phyloP scores from a whole-genome alignment of 2,797 vertebrate genomes.

The Benthosema pterotum region DNA sequence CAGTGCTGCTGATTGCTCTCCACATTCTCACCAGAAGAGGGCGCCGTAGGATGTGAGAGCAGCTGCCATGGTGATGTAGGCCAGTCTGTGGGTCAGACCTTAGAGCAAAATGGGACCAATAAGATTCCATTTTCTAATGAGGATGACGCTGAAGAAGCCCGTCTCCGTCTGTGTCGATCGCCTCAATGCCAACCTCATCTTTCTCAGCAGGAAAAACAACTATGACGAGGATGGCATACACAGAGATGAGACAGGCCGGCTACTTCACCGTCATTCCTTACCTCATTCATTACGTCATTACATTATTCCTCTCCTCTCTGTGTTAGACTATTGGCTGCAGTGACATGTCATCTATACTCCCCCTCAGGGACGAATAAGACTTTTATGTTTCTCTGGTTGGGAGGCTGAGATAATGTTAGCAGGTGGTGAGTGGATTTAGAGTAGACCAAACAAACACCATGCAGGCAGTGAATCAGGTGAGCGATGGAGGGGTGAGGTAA shows the following conservation, averaged over 20 bases:
- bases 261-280: conserved; percentile 63
- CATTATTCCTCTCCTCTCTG: no score
- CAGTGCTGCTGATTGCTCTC: conserved; percentile 19
- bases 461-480: conserved; percentile 67
- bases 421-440: conserved; percentile 53
- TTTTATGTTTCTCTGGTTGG: conserved; percentile 66
- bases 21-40: conserved; percentile 60
- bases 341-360: no score
- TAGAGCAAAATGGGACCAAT: conserved; percentile 44
- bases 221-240: not conserved
- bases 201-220: not conserved
- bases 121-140: conserved; percentile 45
- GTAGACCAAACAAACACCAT: conserved; percentile 62
- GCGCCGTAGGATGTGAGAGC: conserved; percentile 35
- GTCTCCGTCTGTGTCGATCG: not conserved
- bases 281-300: no score
- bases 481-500: conserved; percentile 59
- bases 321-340: no score
- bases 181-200: not conserved
- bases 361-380: no score
- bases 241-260: conserved; percentile 58
- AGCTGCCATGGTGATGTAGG: conserved; percentile 23
- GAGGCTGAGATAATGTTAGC: conserved; percentile 70
- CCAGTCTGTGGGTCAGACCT: conserved; percentile 45
- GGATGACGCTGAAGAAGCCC: conserved; percentile 3